A percentile compares a stretch with the other conserved stretches of the same genome.
These are phyloP conservation scores for Eriosoma lanigerum DNA, from an alignment of 1,140 invertebrate genomes.

Conservation along the genomic window DNA sequence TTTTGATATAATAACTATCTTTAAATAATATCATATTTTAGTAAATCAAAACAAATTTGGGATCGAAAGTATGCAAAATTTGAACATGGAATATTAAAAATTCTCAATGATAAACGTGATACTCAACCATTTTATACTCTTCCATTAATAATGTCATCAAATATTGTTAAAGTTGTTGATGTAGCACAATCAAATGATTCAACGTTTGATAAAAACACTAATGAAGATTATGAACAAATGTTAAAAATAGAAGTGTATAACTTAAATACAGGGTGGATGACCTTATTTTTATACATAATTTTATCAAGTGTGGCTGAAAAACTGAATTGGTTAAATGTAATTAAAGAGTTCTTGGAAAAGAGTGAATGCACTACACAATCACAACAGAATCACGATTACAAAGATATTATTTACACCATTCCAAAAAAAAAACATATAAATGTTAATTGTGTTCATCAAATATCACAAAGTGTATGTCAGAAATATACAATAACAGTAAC, in stretches of 20 bases:
- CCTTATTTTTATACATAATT: conserved; percentile 36
- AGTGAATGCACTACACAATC: neutral
- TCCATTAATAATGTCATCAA: conserved; percentile 28
- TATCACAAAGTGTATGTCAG: conserved; percentile 39
- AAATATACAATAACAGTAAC: neutral
- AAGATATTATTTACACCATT: conserved; percentile 39
- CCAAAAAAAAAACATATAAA: neutral
- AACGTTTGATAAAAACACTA: conserved; percentile 43
- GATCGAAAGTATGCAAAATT: conserved; percentile 47
- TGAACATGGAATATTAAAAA: neutral
- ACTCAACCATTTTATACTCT: conserved; percentile 13
- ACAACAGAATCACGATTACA: conserved; percentile 15
- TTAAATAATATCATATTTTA: too few species aligned
- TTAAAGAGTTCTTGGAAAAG: conserved; percentile 10
- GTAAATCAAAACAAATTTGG: conserved; percentile 46
- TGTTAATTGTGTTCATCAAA: conserved; percentile 40
- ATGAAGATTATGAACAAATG: conserved; percentile 49
- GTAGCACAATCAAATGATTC: conserved; percentile 39
- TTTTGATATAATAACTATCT: too few species aligned
- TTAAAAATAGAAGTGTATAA: conserved; percentile 44
- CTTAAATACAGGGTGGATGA: conserved; percentile 34
- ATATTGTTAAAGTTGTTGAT: conserved; percentile 39
- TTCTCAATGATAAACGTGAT: conserved; percentile 38
- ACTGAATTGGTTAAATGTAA: neutral
- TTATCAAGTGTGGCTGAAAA: conserved; percentile 13